Evolutionary conservation across 2,797 vertebrate species (phyloP), one percentile per base, ranked within the genome.

Genomic region (Darevskia mixta): DNA sequence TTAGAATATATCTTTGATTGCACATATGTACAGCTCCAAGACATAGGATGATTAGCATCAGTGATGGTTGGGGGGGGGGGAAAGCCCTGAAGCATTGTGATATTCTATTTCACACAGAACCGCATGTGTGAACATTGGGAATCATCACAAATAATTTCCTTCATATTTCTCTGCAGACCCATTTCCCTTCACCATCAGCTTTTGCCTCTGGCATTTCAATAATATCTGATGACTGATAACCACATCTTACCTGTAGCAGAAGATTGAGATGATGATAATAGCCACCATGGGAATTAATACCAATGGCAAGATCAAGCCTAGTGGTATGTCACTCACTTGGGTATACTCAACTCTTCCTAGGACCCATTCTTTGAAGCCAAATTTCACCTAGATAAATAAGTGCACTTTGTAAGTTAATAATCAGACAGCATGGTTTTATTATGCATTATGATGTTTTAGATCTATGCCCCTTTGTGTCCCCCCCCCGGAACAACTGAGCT

Each of bases 221-320:
- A 90, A 0, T 5, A 72, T 13, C 66, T 79, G 77, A 49, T 64
- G 86, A 90, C 71, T 73, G 45, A 80, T 90, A 92, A 41, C 67
- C 87, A 91, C 32, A 87, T 35, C 88, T 94, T 94, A 99, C 99
- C 98, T 98, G 97, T 99, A 99, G 97, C 98, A 99, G 96, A 98
- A 98, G 88, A 99, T 94, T 0, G 98, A 98, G 86, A 98, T 94
- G 0, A 92, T 94, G 0, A 99, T 98, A 95, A 99, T 97, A 41
- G 96, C 94, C 90, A 98, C 89, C 99, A 99, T 99, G 32, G 98
- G 99, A 72, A 98, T 93, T 32, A 99, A 95, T 23, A 99, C 98
- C 0, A 98, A 96, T 0, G 98, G 98, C 95, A 99, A 97, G 96
- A 99, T 99, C 82, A 98, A 97, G 38, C 95, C 95, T 49, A 99